Evolutionary conservation across 2,888 invertebrate genomes (phyloP).

Genomic region (Ceriagrion tenellum): DNA sequence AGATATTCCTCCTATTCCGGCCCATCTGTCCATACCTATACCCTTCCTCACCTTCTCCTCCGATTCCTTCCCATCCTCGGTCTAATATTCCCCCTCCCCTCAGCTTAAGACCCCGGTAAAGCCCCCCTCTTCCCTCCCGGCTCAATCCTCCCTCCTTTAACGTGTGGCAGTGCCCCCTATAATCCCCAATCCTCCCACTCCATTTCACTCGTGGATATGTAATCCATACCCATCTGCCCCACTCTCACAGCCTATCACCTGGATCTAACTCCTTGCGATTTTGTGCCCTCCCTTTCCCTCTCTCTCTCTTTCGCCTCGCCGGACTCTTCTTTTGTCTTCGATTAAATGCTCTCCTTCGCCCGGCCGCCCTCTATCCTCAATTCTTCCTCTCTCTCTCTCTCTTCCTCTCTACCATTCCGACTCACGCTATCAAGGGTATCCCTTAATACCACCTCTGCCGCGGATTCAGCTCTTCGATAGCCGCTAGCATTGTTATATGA

Average conservation of each 20-base stretch:
- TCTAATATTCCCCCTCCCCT: background rate
- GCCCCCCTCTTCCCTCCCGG: background rate
- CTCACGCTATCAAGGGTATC: background rate
- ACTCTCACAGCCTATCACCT: background rate
- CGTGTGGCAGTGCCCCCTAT: background rate
- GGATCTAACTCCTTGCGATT: background rate
- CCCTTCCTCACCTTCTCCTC: background rate
- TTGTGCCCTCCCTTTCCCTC: background rate
- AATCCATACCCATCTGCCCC: slow-evolving; percentile 17
- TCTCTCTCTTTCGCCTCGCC: background rate
- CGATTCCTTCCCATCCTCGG: background rate
- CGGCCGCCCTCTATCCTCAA: too few relatives aligned
- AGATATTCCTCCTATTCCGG: background rate
- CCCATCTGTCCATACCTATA: background rate
- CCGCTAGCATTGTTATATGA: background rate
- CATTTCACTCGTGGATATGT: background rate
- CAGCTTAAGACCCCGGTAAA: background rate
- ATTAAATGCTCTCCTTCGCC: slow-evolving; percentile 3
- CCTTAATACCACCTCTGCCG: background rate
- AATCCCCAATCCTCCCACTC: background rate
- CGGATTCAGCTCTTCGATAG: background rate
- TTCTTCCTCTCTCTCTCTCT: background rate
- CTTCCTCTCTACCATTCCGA: background rate
- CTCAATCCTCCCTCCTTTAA: background rate
- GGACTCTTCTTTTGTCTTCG: background rate